Base-by-base conservation (phyloP, 2,888 invertebrate species). In the Ophion ellenae region DNA sequence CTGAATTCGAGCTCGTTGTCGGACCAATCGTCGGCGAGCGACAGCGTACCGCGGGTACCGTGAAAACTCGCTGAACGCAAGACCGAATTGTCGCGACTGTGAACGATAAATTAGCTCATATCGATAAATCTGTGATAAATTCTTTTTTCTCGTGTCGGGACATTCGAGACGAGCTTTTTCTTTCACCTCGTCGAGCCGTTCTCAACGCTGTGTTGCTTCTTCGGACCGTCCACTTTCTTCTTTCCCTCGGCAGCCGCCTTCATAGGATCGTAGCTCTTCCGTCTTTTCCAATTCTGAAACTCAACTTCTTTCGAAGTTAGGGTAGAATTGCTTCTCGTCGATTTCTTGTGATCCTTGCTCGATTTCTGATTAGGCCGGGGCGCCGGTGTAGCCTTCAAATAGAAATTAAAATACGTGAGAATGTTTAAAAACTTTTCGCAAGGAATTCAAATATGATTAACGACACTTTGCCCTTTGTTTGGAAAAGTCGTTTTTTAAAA, bases 201-300 rank as follows among this genome's bases (percentile, higher is more conserved):
- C 80, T 92, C 92, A 7, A 86, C 91, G 71, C 91, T 92, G 61
- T 90, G 91, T 87, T 92, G 90, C 78, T 92, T 92, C 64, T 91
- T 92, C 2, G 92, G 91, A 24, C 90, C 90, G 74, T 94, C 94
- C 77, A 90, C 81, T 91, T 96, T 96, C 91, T 96, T 96, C 91
- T 96, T 96, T 36, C 97, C 98, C 93, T 98, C 98, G 28, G 98
- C 98, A 0, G 98, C 99, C 0, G 99, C 98, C 93, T 97, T 97
- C 96, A 98, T 97, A 45, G 99, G 99, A 95, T 99, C 98, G 94
- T 99, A 99, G 90, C 97, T 98, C 91, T 99, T 99, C 87, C 99
- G 95, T 84, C 99, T 96, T 93, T 98, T 98, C 99, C 99, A 99
- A 95, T 99, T 99, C 94, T 98, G 98, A 95, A 98, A 96, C 92